Conservation (phyloP, 2,797 vertebrate genomes). For the Champsocephalus esox region DNA sequence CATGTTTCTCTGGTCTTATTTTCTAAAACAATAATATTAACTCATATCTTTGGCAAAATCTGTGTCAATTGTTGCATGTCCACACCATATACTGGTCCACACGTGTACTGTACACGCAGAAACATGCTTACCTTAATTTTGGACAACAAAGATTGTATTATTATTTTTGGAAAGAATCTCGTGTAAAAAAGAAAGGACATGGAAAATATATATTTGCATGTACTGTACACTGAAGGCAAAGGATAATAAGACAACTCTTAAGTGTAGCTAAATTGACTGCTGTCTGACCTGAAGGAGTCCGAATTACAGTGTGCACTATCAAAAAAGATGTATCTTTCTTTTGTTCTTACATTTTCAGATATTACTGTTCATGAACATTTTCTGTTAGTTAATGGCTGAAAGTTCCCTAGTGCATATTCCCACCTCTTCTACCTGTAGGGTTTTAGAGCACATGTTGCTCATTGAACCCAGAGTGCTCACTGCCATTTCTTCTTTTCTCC, state of each 20-base stretch:
- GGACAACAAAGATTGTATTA: constrained; percentile 3
- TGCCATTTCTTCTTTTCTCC: constrained; percentile 19
- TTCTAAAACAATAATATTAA: constrained; percentile 60
- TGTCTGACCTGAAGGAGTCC: constrained; percentile 17
- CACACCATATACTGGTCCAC: not conserved
- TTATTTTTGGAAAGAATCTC: not conserved
- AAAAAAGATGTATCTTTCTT: too few relatives aligned
- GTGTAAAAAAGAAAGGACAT: not conserved
- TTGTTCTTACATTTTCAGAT: too few relatives aligned
- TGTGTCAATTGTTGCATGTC: constrained; percentile 22
- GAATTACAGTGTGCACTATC: not conserved
- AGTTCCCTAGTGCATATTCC: not conserved
- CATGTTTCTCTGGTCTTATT: constrained; percentile 50
- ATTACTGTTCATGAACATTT: not conserved
- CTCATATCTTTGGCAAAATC: constrained; percentile 40
- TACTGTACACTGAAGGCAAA: not conserved
- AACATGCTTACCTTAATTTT: constrained; percentile 15
- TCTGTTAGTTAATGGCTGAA: not conserved
- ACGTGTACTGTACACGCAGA: not conserved
- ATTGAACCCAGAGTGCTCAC: constrained; percentile 19
- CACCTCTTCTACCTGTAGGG: not conserved
- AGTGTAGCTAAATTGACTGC: constrained; percentile 1
- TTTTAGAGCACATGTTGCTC: constrained; percentile 42
- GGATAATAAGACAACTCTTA: constrained; percentile 1
- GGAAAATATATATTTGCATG: not conserved